Evolutionary conservation across 2,113 vertebrate species (phyloP), one percentile per base, ranked within the genome.

Genomic region (Tachycineta bicolor): DNA sequence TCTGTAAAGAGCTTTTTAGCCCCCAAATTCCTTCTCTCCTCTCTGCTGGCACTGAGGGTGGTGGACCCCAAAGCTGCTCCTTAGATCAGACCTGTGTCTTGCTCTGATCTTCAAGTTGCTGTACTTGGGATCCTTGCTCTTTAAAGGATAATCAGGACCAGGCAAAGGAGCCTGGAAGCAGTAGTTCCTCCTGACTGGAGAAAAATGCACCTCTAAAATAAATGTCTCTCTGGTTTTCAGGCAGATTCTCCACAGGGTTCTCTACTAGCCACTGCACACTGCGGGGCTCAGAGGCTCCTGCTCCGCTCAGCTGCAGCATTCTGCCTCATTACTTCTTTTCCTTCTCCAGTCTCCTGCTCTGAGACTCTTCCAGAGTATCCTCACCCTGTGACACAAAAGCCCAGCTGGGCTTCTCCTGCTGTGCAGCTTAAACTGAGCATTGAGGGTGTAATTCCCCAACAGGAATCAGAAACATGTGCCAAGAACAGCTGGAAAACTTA

Each of bases 201-300:
- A 14, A 16, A 76, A 67, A 6, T 46, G 12, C 10, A 37, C 33
- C 34, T 49, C 60, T 56, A n/a, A 76, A 94, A 86, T 12, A 31
- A 74, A 5, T 11, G 5, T 28, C 31, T 69, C 23, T 44, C 41
- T 84, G 49, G 16, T 34, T 47, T 21, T 9, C 50, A 65, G 70
- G 12, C 9, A 46, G 47, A 10, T 56, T 69, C 34, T 68, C 31
- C 5, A 2, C 3, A 2, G 43, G 1, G 1, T 10, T 75, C 43
- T 89, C 49, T 24, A 6, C 2, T 55, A 77, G 47, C 11, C 58
- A 12, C 33, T 39, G 29, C 34, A 31, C 34, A 24, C 53, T 47
- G 22, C 4, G 2, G 13, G 34, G 21, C 62, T 79, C 44, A 43
- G 41, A 21, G 39, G 49, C 28, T 80, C 47, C 78, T 68, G 21